Evolutionary conservation across 2,888 invertebrate species (phyloP).

Genomic region (Latrodectus elegans): DNA sequence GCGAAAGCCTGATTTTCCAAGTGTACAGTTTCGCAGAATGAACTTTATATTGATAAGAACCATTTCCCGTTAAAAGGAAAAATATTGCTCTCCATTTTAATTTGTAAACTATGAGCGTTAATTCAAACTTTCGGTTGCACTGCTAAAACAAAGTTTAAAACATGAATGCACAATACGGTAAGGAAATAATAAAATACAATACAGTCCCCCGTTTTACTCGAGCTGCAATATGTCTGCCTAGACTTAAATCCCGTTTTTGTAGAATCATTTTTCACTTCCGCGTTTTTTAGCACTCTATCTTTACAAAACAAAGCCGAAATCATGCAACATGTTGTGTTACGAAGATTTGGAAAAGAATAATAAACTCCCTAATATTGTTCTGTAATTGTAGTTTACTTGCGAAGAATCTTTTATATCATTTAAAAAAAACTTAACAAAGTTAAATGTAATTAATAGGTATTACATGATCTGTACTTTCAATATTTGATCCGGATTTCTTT

Average conservation of each 20-base stretch:
- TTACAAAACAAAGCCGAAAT: constrained; percentile 30
- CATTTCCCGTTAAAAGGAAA: not conserved
- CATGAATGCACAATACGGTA: too few relatives aligned
- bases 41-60: not conserved
- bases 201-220: not conserved
- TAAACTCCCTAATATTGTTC: constrained; percentile 25
- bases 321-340: constrained; percentile 2
- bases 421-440: constrained; percentile 22
- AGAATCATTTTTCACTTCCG: not conserved
- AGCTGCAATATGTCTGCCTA: not conserved
- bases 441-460: too few relatives aligned
- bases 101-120: constrained; percentile 18
- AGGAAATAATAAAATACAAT: too few relatives aligned
- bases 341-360: constrained; percentile 28
- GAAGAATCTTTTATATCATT: constrained; percentile 37
- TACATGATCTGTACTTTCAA: not conserved
- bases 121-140: constrained; percentile 30
- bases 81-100: constrained; percentile 34
- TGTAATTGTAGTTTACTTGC: constrained; percentile 35
- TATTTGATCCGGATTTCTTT: not conserved
- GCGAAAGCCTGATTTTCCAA: constrained; percentile 22
- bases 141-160: constrained; percentile 28
- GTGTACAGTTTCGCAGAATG: constrained; percentile 19
- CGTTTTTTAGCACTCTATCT: not conserved
- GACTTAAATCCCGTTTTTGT: constrained; percentile 8